Evolutionary conservation across 2,797 vertebrate genomes (phyloP).

Genomic region (Kryptopterus vitreolus): DNA sequence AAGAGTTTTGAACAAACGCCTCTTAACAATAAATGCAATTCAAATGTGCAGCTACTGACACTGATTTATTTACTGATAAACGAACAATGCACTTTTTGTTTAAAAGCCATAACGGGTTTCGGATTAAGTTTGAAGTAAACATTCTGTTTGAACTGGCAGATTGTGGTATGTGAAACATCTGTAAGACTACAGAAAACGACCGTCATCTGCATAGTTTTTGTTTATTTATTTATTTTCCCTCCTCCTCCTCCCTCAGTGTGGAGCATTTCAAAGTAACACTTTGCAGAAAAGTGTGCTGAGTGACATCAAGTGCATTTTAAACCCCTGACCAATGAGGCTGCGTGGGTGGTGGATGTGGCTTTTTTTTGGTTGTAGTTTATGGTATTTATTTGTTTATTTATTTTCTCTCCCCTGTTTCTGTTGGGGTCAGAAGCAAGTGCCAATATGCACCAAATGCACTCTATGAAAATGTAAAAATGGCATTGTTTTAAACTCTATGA

Average conservation of each 20-base stretch:
- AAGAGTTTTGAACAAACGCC: neutral
- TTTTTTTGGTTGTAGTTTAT: no score
- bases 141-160: neutral
- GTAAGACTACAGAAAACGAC: neutral
- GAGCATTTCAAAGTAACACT: neutral
- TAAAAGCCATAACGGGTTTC: neutral
- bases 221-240: no score
- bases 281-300: neutral
- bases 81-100: neutral
- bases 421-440: neutral
- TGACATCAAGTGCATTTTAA: neutral
- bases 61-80: neutral
- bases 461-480: no score
- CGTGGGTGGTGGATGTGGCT: no score
- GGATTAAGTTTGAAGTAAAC: neutral
- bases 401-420: no score
- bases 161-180: neutral
- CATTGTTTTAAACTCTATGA: no score
- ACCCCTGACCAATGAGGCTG: neutral
- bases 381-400: no score
- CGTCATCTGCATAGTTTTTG: neutral
- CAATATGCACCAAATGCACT: no score
- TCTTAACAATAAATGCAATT: neutral
- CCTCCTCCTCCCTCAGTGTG: neutral
- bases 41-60: neutral